Conservation (phyloP, 2,113 vertebrate genomes). For the Phyllopteryx taeniolatus region DNA sequence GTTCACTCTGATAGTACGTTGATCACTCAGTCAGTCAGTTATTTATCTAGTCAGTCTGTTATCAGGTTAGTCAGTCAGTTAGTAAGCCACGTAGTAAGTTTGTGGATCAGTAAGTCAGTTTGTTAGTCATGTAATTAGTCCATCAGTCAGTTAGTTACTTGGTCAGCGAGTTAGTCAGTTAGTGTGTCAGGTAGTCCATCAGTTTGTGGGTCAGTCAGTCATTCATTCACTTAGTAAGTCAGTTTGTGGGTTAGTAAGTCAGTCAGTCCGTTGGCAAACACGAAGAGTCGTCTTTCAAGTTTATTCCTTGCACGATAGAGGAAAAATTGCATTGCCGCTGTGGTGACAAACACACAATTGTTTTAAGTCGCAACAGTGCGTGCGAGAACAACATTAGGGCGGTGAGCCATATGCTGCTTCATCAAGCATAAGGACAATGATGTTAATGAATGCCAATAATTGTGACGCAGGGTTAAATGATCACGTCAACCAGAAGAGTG, state of each 20-base stretch:
- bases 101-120: background rate
- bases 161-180: background rate
- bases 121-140: background rate
- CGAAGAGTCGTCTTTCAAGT: background rate
- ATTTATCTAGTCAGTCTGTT: background rate
- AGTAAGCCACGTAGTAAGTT: background rate
- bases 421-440: background rate
- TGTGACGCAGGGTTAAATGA: conserved; percentile 85
- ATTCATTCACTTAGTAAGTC: no score
- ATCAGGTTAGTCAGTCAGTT: background rate
- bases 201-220: no score
- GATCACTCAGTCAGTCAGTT: background rate
- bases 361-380: no score
- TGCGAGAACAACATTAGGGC: no score
- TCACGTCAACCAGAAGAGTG: conserved; percentile 91
- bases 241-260: no score
- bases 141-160: background rate
- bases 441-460: background rate
- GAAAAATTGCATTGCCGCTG: no score
- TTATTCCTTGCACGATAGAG: background rate
- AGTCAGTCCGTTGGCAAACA: no score
- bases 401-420: background rate
- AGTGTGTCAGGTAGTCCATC: background rate
- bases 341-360: no score
- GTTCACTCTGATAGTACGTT: background rate